phyloP scores from a whole-genome alignment of 2,888 invertebrate species.

The Xestia ashworthii region DNA sequence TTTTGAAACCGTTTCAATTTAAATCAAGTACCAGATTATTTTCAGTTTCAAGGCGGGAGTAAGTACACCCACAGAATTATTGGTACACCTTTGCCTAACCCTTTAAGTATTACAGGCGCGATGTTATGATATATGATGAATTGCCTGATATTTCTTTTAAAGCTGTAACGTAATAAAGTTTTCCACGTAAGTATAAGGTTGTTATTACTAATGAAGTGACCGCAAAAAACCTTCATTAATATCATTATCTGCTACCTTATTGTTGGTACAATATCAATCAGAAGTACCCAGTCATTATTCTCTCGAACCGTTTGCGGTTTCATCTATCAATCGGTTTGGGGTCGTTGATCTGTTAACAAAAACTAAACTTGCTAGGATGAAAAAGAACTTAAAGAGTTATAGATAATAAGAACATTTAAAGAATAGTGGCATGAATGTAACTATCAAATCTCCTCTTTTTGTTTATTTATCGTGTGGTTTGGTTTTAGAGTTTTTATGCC shows the following conservation, averaged over 20 bases:
- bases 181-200: neutral
- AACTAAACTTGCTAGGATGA: neutral
- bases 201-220: slow-evolving; percentile 11
- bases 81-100: no score
- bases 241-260: neutral
- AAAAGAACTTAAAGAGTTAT: neutral
- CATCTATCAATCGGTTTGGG: slow-evolving; percentile 18
- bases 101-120: no score
- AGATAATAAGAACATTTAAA: neutral
- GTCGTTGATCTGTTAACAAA: slow-evolving; percentile 16
- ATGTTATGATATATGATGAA: neutral
- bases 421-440: neutral
- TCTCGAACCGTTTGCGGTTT: slow-evolving; percentile 1
- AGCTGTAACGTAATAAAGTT: neutral
- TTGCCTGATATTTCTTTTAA: neutral
- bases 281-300: slow-evolving; percentile 3
- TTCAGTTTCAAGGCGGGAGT: no score
- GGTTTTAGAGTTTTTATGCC: no score
- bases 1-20: no score
- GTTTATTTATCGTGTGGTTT: no score
- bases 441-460: no score
- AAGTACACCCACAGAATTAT: no score
- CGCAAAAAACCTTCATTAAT: slow-evolving; percentile 5
- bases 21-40: no score
- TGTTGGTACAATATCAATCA: slow-evolving; percentile 3